These are phyloP conservation scores for Glossophaga mutica DNA, from an alignment of 2,797 vertebrate genomes.

Conservation along the genomic window DNA sequence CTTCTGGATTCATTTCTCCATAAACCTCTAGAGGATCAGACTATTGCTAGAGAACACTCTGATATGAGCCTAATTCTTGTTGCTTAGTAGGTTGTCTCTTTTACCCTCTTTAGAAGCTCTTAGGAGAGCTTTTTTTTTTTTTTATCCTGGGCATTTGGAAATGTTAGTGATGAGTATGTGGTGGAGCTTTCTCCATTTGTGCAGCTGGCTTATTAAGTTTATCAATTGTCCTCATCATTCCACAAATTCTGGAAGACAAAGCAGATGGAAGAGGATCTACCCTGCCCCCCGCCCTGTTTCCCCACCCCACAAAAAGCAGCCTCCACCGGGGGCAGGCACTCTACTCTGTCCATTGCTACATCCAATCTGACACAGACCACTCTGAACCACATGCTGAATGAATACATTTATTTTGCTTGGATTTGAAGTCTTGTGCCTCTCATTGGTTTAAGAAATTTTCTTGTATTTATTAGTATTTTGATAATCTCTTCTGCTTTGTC, in stretches of 20 bases:
- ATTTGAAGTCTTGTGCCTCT: not conserved
- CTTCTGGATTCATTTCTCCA: not conserved
- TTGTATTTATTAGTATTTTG: not conserved
- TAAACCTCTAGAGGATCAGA: not conserved
- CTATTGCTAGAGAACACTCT: not conserved
- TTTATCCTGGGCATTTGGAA: not conserved
- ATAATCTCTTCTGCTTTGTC: not conserved
- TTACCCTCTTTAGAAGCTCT: not conserved
- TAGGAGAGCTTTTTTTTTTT: not conserved
- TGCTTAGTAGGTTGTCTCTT: not conserved
- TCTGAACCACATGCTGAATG: not conserved
- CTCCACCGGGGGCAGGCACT: not conserved
- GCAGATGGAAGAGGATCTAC: no score
- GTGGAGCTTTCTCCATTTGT: not conserved
- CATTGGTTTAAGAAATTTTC: not conserved
- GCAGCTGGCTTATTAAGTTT: not conserved
- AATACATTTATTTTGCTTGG: not conserved
- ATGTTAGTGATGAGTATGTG: not conserved
- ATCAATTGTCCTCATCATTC: not conserved
- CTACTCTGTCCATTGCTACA: not conserved
- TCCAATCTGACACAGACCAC: not conserved
- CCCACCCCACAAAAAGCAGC: not conserved
- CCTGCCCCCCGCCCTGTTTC: rapidly evolving
- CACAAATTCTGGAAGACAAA: not conserved
- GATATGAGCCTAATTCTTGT: not conserved